Evolutionary conservation across 2,797 vertebrate species (phyloP).

Genomic region (Poecile montanus): DNA sequence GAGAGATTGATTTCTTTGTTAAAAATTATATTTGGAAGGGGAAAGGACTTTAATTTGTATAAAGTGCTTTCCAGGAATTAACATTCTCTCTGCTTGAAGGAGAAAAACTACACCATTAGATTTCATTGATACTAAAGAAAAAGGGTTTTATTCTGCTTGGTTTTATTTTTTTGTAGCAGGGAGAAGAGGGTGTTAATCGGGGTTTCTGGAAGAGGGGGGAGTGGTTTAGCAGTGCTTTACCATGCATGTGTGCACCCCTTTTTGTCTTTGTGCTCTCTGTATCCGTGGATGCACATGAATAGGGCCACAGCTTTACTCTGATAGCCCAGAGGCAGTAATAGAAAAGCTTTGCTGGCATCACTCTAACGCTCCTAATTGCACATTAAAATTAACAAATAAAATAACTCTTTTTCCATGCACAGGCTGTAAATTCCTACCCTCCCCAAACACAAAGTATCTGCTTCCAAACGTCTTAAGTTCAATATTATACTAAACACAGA

Average conservation of each 20-base stretch:
- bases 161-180: background rate
- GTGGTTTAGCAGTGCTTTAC: background rate
- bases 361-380: background rate
- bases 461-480: background rate
- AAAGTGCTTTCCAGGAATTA: constrained; percentile 42
- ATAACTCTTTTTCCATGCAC: background rate
- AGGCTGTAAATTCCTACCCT: background rate
- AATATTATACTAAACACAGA: background rate
- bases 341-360: background rate
- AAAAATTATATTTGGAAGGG: constrained; percentile 24
- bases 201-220: background rate
- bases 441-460: background rate
- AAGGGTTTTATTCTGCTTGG: background rate
- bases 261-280: background rate
- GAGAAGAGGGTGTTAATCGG: background rate
- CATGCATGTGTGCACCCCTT: background rate
- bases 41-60: constrained; percentile 47
- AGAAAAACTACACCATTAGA: background rate
- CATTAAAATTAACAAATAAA: background rate
- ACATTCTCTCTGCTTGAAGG: background rate
- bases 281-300: accelerated
- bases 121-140: background rate
- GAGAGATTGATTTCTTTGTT: constrained; percentile 18
- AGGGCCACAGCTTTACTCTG: background rate
- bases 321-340: background rate